A percentile compares a stretch with the other conserved stretches of the same genome.
Evolutionary conservation across 2,797 vertebrate species (phyloP).

Genomic region (Gallinago stenura): DNA sequence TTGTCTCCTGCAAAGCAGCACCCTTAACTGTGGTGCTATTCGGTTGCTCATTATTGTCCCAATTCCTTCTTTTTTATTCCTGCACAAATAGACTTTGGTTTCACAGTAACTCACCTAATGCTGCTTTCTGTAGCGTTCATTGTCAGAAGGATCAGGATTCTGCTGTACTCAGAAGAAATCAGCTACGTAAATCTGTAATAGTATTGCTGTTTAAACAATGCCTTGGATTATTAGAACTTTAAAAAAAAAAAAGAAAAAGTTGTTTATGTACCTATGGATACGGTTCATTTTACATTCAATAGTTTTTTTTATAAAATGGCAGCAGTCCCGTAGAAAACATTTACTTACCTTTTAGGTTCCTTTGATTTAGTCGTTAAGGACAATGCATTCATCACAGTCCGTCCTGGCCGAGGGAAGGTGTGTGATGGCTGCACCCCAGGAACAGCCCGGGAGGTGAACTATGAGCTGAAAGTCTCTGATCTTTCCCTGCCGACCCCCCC

Average conservation of each 20-base stretch:
- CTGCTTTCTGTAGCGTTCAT: neutral
- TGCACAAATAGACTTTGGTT: conserved; percentile 28
- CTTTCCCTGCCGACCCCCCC: neutral
- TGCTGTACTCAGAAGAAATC: neutral
- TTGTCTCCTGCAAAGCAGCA: conserved; percentile 50
- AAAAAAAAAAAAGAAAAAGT: neutral
- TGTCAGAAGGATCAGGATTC: neutral
- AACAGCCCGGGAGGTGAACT: neutral
- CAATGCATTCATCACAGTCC: neutral
- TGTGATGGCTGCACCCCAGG: neutral
- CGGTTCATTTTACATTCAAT: conserved; percentile 3
- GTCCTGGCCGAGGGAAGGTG: neutral
- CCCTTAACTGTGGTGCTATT: conserved; percentile 8
- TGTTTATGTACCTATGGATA: neutral
- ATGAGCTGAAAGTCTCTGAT: neutral
- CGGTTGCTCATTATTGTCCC: conserved; percentile 35
- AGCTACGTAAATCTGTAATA: neutral
- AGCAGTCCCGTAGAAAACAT: neutral
- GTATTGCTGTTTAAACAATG: conserved; percentile 10
- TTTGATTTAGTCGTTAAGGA: conserved; percentile 9
- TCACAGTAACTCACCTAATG: neutral
- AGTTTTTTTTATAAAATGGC: neutral
- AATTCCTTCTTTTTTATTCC: conserved; percentile 24
- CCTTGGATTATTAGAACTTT: neutral
- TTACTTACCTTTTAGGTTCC: neutral